phyloP scores from a whole-genome alignment of 1,140 invertebrate species.

The Zaprionus nigranus region DNA sequence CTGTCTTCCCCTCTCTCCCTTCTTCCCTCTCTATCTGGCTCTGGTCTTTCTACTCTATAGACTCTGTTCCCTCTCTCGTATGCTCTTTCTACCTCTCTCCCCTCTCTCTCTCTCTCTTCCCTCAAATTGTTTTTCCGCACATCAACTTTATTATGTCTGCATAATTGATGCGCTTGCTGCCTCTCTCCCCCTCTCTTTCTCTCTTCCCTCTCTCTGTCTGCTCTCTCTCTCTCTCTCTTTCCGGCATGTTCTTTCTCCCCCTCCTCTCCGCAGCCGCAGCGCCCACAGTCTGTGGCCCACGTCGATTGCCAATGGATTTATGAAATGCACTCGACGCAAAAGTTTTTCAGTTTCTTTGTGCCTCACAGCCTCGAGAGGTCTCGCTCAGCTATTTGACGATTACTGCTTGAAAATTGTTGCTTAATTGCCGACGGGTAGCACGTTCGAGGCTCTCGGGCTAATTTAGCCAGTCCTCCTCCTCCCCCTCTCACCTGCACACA shows the following conservation, averaged over 20 bases:
- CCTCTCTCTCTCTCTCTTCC: not conserved
- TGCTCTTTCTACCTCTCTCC: not conserved
- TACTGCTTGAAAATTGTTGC: constrained; percentile 69
- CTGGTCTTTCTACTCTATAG: not conserved
- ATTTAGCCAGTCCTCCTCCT: constrained; percentile 47
- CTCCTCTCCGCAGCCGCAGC: not conserved
- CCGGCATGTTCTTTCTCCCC: not conserved
- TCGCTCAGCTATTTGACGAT: constrained; percentile 44
- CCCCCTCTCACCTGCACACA: constrained; percentile 14
- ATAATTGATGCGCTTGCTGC: constrained; percentile 40
- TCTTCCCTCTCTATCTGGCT: not conserved
- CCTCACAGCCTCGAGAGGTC: not conserved
- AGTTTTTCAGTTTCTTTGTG: constrained; percentile 20
- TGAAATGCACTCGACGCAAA: constrained; percentile 38
- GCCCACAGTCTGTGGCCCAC: constrained; percentile 10
- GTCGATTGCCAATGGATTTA: constrained; percentile 58
- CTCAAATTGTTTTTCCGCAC: constrained; percentile 50
- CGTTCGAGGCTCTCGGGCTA: constrained; percentile 36
- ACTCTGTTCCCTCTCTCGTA: not conserved
- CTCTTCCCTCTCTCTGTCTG: not conserved
- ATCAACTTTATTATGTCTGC: constrained; percentile 55
- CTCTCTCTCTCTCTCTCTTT: not conserved
- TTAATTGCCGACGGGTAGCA: constrained; percentile 63
- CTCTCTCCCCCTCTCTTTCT: not conserved
- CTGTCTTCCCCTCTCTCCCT: not conserved